Conservation (phyloP, 37 sponge, comb jelly and placozoan species). For the Ianthella basta region DNA sequence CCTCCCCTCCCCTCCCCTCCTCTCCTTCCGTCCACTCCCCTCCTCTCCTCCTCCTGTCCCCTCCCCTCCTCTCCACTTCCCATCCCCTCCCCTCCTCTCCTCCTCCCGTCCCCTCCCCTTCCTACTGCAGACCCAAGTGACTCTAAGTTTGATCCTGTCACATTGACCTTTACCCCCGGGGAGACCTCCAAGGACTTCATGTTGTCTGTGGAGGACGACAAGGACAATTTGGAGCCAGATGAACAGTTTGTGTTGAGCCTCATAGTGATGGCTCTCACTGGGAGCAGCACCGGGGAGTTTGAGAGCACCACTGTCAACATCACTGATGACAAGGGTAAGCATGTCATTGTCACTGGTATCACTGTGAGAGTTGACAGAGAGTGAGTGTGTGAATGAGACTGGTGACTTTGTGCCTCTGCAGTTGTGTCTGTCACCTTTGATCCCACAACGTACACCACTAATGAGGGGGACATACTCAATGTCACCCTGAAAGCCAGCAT, state of each 20-base stretch:
- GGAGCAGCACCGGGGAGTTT: background rate
- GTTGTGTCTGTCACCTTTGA: background rate
- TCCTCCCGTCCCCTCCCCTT: too few species aligned
- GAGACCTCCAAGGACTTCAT: background rate
- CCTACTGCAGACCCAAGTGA: constrained; percentile 18
- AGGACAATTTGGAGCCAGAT: background rate
- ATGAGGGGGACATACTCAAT: background rate
- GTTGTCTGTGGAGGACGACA: background rate
- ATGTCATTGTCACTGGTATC: too few species aligned
- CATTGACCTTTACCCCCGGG: background rate
- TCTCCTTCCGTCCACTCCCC: too few species aligned
- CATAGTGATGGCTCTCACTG: background rate
- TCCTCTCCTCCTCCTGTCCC: too few species aligned
- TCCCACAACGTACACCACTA: background rate
- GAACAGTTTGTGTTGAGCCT: constrained; percentile 8
- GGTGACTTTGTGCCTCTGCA: too few species aligned
- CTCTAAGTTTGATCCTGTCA: background rate
- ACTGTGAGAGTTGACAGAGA: too few species aligned
- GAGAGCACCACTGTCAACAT: constrained; percentile 15
- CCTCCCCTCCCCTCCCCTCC: too few species aligned
- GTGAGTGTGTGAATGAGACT: too few species aligned
- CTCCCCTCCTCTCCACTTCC: too few species aligned
- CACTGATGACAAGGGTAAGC: constrained; percentile 28
- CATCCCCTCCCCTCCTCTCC: too few species aligned
- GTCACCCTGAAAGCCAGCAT: background rate